Evolutionary conservation across 1,140 invertebrate genomes (phyloP).

Genomic region (Sarcophaga peregrina): DNA sequence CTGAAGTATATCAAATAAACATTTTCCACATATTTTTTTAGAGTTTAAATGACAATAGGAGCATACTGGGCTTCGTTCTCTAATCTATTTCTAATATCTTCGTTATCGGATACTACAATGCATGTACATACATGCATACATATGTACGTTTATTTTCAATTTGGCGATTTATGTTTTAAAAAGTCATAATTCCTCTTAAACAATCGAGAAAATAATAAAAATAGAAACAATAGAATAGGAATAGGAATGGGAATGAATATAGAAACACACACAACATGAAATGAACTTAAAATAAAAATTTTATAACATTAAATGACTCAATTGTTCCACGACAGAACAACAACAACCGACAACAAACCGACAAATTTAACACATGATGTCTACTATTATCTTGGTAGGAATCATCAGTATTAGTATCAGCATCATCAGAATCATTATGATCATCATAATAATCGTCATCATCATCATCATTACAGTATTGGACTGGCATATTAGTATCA

Average conservation of each 20-base stretch:
- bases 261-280: background rate
- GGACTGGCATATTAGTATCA: background rate
- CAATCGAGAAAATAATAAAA: background rate
- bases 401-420: background rate
- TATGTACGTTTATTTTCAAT: background rate
- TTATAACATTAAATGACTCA: conserved; percentile 38
- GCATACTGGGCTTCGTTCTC: too few relatives aligned
- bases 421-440: background rate
- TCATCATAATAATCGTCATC: background rate
- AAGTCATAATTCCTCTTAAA: conserved; percentile 3
- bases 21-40: too few relatives aligned
- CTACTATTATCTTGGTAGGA: background rate
- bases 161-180: background rate
- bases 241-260: background rate
- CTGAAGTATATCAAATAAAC: too few relatives aligned
- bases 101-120: too few relatives aligned
- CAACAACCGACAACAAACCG: too few relatives aligned
- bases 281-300: conserved; percentile 35
- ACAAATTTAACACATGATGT: background rate
- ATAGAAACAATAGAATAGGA: background rate
- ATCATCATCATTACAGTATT: too few relatives aligned
- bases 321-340: conserved; percentile 24
- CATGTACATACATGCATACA: too few relatives aligned
- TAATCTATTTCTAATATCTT: too few relatives aligned
- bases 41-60: too few relatives aligned